Evolutionary conservation across 2,113 vertebrate genomes (phyloP), one percentile per base, ranked within the genome.

Genomic region (Oenanthe oenanthe): DNA sequence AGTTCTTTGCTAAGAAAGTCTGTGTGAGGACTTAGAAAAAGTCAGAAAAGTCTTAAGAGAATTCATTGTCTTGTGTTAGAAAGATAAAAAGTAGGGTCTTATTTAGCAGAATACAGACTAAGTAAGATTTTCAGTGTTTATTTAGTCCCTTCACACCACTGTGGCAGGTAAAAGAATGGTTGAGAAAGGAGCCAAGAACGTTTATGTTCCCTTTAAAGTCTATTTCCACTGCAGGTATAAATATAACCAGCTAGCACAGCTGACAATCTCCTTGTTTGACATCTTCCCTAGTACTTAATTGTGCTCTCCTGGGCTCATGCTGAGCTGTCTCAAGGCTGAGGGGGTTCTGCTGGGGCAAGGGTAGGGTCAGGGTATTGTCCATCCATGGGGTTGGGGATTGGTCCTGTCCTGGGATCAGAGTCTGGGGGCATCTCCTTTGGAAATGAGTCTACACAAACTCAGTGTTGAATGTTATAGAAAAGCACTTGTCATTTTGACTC

Each of bases 91-190:
- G 38, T 78, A 70, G 34, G 22, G 38, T 90, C 60, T 87, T 78
- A 48, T 51, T 94, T 92, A 93, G 60, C 78, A 92, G 78, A 78
- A 94, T 85, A 80, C 32, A 92, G 54, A 71, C 26, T 62, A 88
- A 72, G 47, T 80, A 76, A 72, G 62, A 34, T 25, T 85, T 85
- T 85, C 60, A 82, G 15, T 79, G 34, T 89, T 89, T 77, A 34
- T 73, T 85, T 50, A 86, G 50, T 93, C 78, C 50, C 76, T 89
- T 93, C 54, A 51, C 38, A 42, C 58, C 66, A 14, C 63, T 67
- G 20, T 38, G 67, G 54, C 48, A 54, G 19, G 56, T 91, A 53
- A 74, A 96, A 77, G 12, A 73, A 75, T 0, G 1, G 31, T 26
- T 56, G 60, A 88, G 53, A 58, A 81, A 88, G 51, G 48, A 89